Evolutionary conservation across 2,888 invertebrate species (phyloP).

Genomic region (Parelbella ahira): DNA sequence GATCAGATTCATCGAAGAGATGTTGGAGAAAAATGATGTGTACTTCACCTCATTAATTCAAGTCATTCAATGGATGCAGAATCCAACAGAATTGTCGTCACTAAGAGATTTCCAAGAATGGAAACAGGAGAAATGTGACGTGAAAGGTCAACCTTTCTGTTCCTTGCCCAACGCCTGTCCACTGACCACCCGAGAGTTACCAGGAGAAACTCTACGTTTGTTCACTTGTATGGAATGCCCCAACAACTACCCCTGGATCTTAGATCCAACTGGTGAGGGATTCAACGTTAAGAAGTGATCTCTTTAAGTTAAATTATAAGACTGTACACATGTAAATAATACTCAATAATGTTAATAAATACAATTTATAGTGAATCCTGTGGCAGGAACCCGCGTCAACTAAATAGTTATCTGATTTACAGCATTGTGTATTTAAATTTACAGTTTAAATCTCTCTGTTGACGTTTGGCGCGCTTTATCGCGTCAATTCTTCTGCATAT

Average conservation of each 20-base stretch:
- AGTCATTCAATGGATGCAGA: constrained; percentile 98
- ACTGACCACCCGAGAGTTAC: constrained; percentile 92
- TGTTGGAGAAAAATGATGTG: constrained; percentile 92
- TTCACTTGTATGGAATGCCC: constrained; percentile 98
- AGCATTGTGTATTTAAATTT: constrained; percentile 24
- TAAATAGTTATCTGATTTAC: constrained; percentile 28
- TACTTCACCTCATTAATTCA: constrained; percentile 95
- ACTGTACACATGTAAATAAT: constrained; percentile 81
- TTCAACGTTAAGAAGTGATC: constrained; percentile 90
- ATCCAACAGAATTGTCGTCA: constrained; percentile 92
- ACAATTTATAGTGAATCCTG: constrained; percentile 40
- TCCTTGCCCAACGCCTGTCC: constrained; percentile 95
- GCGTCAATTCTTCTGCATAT: constrained; percentile 38
- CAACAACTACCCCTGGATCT: constrained; percentile 96
- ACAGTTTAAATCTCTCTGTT: constrained; percentile 21
- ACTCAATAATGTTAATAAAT: constrained; percentile 74
- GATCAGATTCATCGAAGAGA: constrained; percentile 95
- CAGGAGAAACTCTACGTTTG: constrained; percentile 94
- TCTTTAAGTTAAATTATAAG: constrained; percentile 72
- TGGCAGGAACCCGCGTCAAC: constrained; percentile 44
- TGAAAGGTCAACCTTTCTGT: constrained; percentile 95
- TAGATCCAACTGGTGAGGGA: constrained; percentile 96
- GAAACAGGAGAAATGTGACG: constrained; percentile 95
- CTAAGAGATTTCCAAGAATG: constrained; percentile 96
- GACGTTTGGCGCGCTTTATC: constrained; percentile 9